A percentile compares a stretch with the other conserved stretches of the same genome.
Evolutionary conservation across 2,113 vertebrate species (phyloP).

Genomic region (Pitta sordida): DNA sequence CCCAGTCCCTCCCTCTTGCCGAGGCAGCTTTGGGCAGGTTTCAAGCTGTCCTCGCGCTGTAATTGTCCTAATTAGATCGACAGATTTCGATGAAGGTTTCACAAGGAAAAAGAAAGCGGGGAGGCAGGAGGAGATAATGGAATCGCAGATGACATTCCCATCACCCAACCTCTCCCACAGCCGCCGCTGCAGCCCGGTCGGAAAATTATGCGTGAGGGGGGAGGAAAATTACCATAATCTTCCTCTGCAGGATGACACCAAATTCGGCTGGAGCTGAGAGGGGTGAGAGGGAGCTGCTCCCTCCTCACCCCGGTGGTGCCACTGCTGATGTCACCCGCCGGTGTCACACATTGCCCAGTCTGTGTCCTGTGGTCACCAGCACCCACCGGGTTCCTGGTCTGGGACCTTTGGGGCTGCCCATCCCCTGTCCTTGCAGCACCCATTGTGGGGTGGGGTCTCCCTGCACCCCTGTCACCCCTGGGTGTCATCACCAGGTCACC

Average conservation of each 20-base stretch:
- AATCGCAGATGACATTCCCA: slow-evolving; percentile 72
- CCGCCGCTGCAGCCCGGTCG: slow-evolving; percentile 33
- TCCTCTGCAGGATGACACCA: slow-evolving; percentile 28
- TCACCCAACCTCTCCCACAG: slow-evolving; percentile 66
- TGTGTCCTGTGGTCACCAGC: rapidly evolving
- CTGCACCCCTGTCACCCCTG: rapidly evolving
- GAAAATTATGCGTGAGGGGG: slow-evolving; percentile 18
- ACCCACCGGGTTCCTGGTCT: rapidly evolving
- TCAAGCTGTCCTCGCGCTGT: slow-evolving; percentile 54
- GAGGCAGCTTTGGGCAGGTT: not conserved
- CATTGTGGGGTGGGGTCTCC: not conserved
- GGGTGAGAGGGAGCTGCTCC: not conserved
- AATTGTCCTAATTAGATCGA: slow-evolving; percentile 77
- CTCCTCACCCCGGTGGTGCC: rapidly evolving
- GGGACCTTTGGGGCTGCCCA: not conserved
- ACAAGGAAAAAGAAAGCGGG: slow-evolving; percentile 41
- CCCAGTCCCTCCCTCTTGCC: rapidly evolving
- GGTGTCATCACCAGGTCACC: rapidly evolving
- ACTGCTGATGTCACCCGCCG: rapidly evolving
- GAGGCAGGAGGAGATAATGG: slow-evolving; percentile 72
- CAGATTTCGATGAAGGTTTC: slow-evolving; percentile 75
- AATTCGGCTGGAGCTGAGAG: not conserved
- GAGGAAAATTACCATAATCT: slow-evolving; percentile 15
- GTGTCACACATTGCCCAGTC: rapidly evolving
- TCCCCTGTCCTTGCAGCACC: not conserved